A percentile compares a stretch with the other conserved stretches of the same genome.
phyloP scores from a whole-genome alignment of 2,888 invertebrate species.

The Lasioglossum vierecki region DNA sequence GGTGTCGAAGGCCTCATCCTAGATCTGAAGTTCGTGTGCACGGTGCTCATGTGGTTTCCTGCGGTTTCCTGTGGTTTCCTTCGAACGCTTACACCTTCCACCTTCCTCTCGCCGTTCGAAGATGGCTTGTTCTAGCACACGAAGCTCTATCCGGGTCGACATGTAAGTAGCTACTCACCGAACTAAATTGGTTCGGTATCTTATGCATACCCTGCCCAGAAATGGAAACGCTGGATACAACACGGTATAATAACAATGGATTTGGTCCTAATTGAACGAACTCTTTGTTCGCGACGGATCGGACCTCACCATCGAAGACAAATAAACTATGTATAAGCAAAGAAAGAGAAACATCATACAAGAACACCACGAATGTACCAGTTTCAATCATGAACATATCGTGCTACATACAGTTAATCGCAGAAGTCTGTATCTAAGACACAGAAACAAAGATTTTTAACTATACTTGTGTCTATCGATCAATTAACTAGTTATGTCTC shows the following conservation, averaged over 20 bases:
- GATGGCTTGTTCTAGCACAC: background rate
- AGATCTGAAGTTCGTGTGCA: background rate
- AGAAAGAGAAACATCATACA: background rate
- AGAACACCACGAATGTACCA: background rate
- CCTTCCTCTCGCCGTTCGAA: background rate
- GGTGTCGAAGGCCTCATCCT: background rate
- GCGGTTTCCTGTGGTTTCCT: conserved; percentile 16
- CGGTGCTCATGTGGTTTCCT: conserved; percentile 2
- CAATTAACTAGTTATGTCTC: background rate
- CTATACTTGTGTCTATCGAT: background rate
- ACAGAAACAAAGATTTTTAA: background rate
- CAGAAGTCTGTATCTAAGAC: background rate
- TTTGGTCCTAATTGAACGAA: background rate
- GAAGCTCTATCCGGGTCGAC: conserved; percentile 3
- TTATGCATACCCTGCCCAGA: background rate
- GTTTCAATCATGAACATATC: background rate
- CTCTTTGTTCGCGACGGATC: background rate
- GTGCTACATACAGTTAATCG: background rate
- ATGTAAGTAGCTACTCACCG: conserved; percentile 2
- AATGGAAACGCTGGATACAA: background rate
- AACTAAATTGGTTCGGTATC: background rate
- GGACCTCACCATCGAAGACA: background rate
- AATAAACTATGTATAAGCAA: background rate
- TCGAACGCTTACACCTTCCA: conserved; percentile 2
- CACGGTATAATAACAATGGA: background rate